Evolutionary conservation across 2,888 invertebrate species (phyloP), one percentile per base, ranked within the genome.

Genomic region (Conistra vaccinii): DNA sequence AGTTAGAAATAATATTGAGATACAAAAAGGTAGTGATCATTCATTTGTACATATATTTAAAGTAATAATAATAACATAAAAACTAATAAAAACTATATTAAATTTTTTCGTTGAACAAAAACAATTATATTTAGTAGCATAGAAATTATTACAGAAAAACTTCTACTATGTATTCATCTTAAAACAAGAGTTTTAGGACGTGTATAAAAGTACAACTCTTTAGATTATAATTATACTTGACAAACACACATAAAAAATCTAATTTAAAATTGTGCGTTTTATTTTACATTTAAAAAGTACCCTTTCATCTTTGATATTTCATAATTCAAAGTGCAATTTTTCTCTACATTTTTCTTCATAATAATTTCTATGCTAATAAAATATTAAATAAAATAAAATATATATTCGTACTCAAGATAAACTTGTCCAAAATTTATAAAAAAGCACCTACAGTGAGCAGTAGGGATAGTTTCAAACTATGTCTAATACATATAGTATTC

Each of bases 371-470:
- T 84, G 69, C 84, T 72, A 55, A 32, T 74, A 75, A 71, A 74
- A 69, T 23, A 48, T 29, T 29, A 73, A 67, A 79, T 73, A 76
- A 73, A 67, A 79, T 73, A 76, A 79, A 72, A 73, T 84, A 77
- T 73, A 79, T 85, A 88, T 86, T 88, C 87, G 83, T 84, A 83
- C 80, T 78, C 82, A 87, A 88, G 74, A 83, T 83, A 85, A 85
- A 85, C 75, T 81, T 78, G 82, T 81, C 73, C 72, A 86, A 84
- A 82, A 76, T 79, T 70, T 85, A 82, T 84, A 87, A 87, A 85
- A 85, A 89, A 89, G 89, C 89, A 87, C 86, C 89, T 85, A 78
- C 87, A 67, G 35, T 88, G 88, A 87, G 88, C 87, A 76, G 87
- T 73, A 84, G 83, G 84, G 66, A 77, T 74, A 81, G 58, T 76